Percentiles rank a stretch among this genome's conserved stretches.
Evolutionary conservation across 2,888 invertebrate species (phyloP).

Genomic region (Drosophila maculinotata): DNA sequence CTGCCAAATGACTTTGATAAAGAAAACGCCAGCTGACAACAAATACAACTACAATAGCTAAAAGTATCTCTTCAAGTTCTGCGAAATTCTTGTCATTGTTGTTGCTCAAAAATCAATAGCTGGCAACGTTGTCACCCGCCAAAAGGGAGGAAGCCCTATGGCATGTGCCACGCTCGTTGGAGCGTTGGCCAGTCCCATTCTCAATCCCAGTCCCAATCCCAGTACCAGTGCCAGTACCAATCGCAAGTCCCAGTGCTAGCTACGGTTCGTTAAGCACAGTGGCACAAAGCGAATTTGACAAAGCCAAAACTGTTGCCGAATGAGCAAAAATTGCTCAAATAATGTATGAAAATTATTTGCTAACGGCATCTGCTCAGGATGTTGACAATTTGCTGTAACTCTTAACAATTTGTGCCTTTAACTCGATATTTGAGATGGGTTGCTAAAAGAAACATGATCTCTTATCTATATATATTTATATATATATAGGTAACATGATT

Average conservation of each 20-base stretch:
- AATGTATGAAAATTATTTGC: constrained; percentile 8
- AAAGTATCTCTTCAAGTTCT: constrained; percentile 5
- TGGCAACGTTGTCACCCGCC: constrained; percentile 8
- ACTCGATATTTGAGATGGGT: too few species aligned
- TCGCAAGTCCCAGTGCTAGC: constrained; percentile 17
- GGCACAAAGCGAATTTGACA: constrained; percentile 43
- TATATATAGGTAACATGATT: too few species aligned
- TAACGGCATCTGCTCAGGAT: not conserved
- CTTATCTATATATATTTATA: too few species aligned
- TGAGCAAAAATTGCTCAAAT: not conserved
- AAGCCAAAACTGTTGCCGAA: constrained; percentile 32
- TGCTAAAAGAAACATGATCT: too few species aligned
- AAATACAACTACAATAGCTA: constrained; percentile 9
- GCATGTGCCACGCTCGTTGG: constrained; percentile 33
- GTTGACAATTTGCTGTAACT: not conserved
- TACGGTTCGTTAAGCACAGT: constrained; percentile 61
- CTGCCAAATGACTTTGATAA: constrained; percentile 11
- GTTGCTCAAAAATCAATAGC: constrained; percentile 62
- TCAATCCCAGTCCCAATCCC: not conserved
- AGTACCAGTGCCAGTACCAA: not conserved
- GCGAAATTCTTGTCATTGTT: constrained; percentile 31
- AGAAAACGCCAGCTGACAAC: constrained; percentile 8
- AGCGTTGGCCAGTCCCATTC: not conserved
- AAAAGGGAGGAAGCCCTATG: constrained; percentile 47
- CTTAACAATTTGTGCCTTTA: not conserved